These are phyloP conservation scores for Neolamprologus toae DNA, from an alignment of 2,113 vertebrate genomes.

Conservation along the genomic window DNA sequence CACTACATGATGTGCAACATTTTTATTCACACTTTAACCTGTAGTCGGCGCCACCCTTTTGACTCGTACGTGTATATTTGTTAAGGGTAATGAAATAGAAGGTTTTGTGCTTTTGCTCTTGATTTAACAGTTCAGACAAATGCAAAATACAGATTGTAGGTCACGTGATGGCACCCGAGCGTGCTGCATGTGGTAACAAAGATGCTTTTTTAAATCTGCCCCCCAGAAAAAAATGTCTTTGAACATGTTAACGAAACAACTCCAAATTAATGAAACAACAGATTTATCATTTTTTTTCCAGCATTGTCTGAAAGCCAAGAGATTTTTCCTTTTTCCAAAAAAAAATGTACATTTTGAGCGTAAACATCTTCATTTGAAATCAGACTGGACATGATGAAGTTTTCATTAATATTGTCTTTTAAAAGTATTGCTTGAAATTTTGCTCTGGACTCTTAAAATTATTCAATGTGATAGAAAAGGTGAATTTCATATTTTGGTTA, in stretches of 20 bases:
- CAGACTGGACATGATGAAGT: background rate
- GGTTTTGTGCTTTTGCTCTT: background rate
- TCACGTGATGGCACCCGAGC: background rate
- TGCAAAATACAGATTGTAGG: background rate
- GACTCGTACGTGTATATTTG: background rate
- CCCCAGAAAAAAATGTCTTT: rapidly evolving
- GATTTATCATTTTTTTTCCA: rapidly evolving
- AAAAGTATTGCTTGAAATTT: background rate
- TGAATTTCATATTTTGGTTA: background rate
- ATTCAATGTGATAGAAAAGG: background rate
- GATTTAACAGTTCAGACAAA: background rate
- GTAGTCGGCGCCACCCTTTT: background rate
- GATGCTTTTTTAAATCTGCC: background rate
- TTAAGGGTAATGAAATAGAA: background rate
- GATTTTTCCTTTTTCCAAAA: background rate
- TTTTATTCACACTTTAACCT: background rate
- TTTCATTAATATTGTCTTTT: background rate
- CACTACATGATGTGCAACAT: background rate
- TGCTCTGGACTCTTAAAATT: background rate
- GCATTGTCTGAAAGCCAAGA: background rate
- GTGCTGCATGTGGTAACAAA: background rate
- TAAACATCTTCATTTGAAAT: background rate
- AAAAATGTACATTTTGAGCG: rapidly evolving
- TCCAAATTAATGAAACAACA: background rate
- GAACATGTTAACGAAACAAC: background rate